Evolutionary conservation across 1,140 invertebrate genomes (phyloP), one percentile per base, ranked within the genome.

Genomic region (Caerostris darwini): DNA sequence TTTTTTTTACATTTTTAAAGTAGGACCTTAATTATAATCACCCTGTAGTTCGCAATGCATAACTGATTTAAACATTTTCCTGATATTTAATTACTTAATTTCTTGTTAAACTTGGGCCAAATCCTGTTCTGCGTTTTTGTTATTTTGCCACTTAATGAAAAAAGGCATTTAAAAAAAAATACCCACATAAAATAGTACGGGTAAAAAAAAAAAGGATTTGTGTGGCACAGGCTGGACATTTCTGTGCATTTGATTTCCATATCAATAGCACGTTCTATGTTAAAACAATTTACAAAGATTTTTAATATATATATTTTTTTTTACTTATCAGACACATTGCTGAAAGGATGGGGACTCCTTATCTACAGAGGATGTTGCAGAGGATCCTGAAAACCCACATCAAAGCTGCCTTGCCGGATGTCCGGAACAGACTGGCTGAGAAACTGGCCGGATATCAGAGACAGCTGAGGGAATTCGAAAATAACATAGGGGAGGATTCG

Each of bases 291-390:
- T 34, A 34, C 34, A 34, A 34, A 2, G 34, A 34, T 34, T 34
- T 34, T 34, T 34, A 34, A 34, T 34, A 34, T 34, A 34, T 34
- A 34, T 34, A 34, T 34, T 34, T 0, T 34, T 34, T 0, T 7
- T 67, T 67, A 67, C n/a, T 67, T 3, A 71, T 57, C 61, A 92
- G 82, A 34, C 19, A 69, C 50, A 7, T 92, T 17, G 53, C 50
- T 0, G 64, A 83, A 7, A 5, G 12, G 12, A 64, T 85, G 81
- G 91, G 91, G 8, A 92, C 61, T n/a, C 81, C 81, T 3, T 56
- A 92, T 14, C 91, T 92, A 14, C 54, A 50, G 17, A 67, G 14
- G 56, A 86, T 64, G 81, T 54, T 92, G 59, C 81, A 92, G 19
- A 83, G 19, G 7, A 83, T 34, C 3, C 82, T 92, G 53, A 61